Evolutionary conservation across 2,113 vertebrate genomes (phyloP), one percentile per base, ranked within the genome.

Genomic region (Micronycteris hirsuta): DNA sequence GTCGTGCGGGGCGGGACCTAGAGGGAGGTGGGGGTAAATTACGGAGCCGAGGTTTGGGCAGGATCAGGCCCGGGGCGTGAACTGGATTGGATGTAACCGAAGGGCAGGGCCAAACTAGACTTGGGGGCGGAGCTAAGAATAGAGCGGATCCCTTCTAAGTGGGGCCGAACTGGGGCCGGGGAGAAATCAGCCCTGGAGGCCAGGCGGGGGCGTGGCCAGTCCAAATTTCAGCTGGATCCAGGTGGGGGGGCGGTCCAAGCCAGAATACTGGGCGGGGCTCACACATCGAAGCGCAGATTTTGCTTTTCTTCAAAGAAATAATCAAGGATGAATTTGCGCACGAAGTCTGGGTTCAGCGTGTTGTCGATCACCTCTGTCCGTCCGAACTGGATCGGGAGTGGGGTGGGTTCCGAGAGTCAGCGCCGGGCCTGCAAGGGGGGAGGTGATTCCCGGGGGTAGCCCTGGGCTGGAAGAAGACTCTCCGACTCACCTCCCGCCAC

Each of bases 231-330:
- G 31, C 68, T 7, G 12, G 31, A 36, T 92, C 63, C 81, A 88
- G 82, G 89, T 65, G 1, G 5, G 61, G 85, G 73, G 74, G 52
- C 1, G 6, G 58, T 86, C 43, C 36, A 85, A 86, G 67, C 49
- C 70, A 17, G 76, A 45, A 49, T 87, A 84, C 47, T 71, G 86
- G 93, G 88, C 86, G 82, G 89, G 93, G 96, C 99, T 99, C 98
- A 99, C 99, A 99, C 99, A 5, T 99, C 99, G 26, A 99, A 99
- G 93, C 99, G 99, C 41, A 99, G 98, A 86, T 99, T 99, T 98
- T 99, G 99, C 97, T 99, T 99, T 98, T 99, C 99, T 95, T 99
- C 99, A 5, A 99, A 99, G 98, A 99, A 99, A 98, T 99, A 99
- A 98, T 99, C 99, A 33, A 99, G 98, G 93, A 99, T 99, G 3